phyloP scores from a whole-genome alignment of 2,113 vertebrate genomes.

The Calyptomena viridis region DNA sequence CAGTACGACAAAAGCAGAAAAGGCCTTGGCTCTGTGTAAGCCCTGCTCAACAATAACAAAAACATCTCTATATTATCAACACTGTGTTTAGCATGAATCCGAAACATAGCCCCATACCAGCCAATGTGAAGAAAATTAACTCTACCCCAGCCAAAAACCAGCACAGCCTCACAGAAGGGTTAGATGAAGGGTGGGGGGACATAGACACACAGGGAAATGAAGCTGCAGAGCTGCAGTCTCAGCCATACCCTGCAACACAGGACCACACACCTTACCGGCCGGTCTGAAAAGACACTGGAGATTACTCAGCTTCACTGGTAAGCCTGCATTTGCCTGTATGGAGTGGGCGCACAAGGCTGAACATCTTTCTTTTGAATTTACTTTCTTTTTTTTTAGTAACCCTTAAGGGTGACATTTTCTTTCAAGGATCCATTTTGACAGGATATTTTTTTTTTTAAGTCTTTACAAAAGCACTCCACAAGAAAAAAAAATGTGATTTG shows the following conservation, averaged over 20 bases:
- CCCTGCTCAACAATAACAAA: neutral
- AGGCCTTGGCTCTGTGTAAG: neutral
- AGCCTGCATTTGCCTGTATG: neutral
- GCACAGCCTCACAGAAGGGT: neutral
- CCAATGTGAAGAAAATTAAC: neutral
- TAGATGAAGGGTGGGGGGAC: fast-evolving
- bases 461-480: neutral
- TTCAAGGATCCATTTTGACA: neutral
- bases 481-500: neutral
- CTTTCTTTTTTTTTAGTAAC: neutral
- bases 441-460: neutral
- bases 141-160: neutral
- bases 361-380: neutral
- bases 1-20: neutral
- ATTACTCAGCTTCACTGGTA: neutral
- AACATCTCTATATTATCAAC: neutral
- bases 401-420: neutral
- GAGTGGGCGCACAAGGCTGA: neutral
- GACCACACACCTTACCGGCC: neutral
- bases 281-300: neutral
- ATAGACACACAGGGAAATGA: neutral
- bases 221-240: neutral
- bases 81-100: neutral
- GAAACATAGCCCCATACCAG: neutral
- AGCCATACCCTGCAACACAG: neutral